Evolutionary conservation across 2,888 invertebrate genomes (phyloP), one percentile per base, ranked within the genome.

Genomic region (Anticlea derivata): DNA sequence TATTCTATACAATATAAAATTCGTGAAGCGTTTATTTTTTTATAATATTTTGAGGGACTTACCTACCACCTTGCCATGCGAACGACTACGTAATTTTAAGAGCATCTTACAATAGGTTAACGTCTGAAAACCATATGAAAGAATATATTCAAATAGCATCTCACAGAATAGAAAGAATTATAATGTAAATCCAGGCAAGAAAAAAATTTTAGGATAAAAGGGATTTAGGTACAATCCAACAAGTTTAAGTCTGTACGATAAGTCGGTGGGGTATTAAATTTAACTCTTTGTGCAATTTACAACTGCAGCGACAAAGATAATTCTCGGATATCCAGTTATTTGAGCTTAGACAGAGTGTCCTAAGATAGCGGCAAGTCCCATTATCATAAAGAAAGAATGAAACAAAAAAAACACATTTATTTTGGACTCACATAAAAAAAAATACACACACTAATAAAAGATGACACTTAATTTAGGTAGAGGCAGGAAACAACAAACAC

Each of bases 211-310:
- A 55, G 22, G 7, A 29, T 6, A 39, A 52, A 47, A 33, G 38
- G 29, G 55, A 59, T 70, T 70, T 58, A 33, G 12, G 23, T 40
- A 54, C 68, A 72, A 69, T 73, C 68, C 68, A 68, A 66, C 65
- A 68, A 75, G 65, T 72, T 75, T 66, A 72, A 70, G 66, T 69
- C 70, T 17, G 41, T 59, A 51, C 59, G 62, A 65, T 71, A 74
- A 78, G 74, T 75, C 72, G 60, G 63, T 60, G 63, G 63, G 66
- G 73, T 73, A 75, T 83, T 82, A 80, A 78, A 74, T 80, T 76
- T 69, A 68, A 70, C 74, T 75, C 83, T 84, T 83, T 84, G 82
- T 78, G 75, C 78, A 83, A 83, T 83, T 82, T 81, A 73, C 75
- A 76, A 77, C 66, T 70, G 76, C 71, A 75, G 68, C 69, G 68